phyloP scores from a whole-genome alignment of 2,888 invertebrate species.

The Tricholauxania praeusta region DNA sequence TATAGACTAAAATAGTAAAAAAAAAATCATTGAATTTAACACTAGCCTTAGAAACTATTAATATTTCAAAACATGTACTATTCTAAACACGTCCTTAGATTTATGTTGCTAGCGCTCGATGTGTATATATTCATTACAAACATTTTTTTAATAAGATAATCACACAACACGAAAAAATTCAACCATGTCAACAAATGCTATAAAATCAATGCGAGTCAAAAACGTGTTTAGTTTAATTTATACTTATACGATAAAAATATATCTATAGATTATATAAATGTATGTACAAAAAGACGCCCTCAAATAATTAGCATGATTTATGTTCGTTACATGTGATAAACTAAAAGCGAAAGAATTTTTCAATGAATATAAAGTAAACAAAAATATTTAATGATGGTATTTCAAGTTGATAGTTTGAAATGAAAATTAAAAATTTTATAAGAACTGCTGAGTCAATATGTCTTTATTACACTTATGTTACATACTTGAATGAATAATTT shows the following conservation, averaged over 20 bases:
- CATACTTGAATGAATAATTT: not conserved
- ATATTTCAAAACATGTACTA: not conserved
- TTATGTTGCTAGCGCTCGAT: slow-evolving; percentile 24
- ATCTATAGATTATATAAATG: not conserved
- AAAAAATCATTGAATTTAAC: too few relatives aligned
- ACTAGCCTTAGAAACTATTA: too few relatives aligned
- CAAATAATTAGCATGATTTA: slow-evolving; percentile 16
- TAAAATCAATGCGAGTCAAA: slow-evolving; percentile 13
- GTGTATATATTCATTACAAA: not conserved
- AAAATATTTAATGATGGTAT: not conserved
- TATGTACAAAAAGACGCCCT: slow-evolving; percentile 21
- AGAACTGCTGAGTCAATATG: too few relatives aligned
- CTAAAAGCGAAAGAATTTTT: slow-evolving; percentile 8
- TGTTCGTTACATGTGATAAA: slow-evolving; percentile 28
- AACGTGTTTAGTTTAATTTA: slow-evolving; percentile 30
- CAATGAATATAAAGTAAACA: not conserved
- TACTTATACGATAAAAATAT: not conserved
- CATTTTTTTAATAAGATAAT: slow-evolving; percentile 19
- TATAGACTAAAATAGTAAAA: too few relatives aligned
- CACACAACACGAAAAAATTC: not conserved
- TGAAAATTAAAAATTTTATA: slow-evolving; percentile 8
- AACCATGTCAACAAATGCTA: slow-evolving; percentile 17
- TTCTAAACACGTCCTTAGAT: slow-evolving; percentile 15
- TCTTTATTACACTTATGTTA: not conserved
- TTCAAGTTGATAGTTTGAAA: slow-evolving; percentile 3